Percentiles rank a stretch among this genome's conserved stretches.
Evolutionary conservation across 2,113 vertebrate genomes (phyloP).

Genomic region (Andinoacara biseriatus): DNA sequence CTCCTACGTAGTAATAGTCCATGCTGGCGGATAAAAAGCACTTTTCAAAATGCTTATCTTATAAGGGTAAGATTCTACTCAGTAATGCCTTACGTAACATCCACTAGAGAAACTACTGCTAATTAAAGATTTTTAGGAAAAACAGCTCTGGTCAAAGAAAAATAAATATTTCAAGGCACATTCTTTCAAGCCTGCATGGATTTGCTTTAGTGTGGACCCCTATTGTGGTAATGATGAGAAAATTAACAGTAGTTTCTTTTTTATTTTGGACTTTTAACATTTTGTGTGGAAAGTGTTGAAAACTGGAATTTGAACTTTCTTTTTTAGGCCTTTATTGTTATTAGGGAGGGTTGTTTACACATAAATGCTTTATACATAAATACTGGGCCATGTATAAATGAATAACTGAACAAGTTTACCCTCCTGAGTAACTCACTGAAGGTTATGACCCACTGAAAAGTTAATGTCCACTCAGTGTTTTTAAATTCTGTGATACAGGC

Average conservation of each 20-base stretch:
- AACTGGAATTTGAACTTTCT: too few species aligned
- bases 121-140: accelerated
- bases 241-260: not conserved
- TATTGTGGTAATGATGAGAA: accelerated
- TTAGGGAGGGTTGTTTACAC: accelerated
- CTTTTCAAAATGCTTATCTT: not conserved
- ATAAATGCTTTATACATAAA: not conserved
- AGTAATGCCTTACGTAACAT: not conserved
- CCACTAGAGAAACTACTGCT: not conserved
- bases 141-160: not conserved
- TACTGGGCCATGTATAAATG: not conserved
- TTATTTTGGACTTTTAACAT: not conserved
- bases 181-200: not conserved
- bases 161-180: not conserved
- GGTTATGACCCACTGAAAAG: not conserved
- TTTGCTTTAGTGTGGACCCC: not conserved
- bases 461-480: too few species aligned
- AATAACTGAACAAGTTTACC: not conserved
- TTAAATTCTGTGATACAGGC: too few species aligned
- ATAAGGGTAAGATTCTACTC: not conserved
- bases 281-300: not conserved
- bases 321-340: not conserved
- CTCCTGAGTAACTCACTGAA: not conserved
- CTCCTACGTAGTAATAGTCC: constrained; percentile 25
- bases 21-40: not conserved